Evolutionary conservation across 2,113 vertebrate genomes (phyloP).

Genomic region (Anolis sagrei): DNA sequence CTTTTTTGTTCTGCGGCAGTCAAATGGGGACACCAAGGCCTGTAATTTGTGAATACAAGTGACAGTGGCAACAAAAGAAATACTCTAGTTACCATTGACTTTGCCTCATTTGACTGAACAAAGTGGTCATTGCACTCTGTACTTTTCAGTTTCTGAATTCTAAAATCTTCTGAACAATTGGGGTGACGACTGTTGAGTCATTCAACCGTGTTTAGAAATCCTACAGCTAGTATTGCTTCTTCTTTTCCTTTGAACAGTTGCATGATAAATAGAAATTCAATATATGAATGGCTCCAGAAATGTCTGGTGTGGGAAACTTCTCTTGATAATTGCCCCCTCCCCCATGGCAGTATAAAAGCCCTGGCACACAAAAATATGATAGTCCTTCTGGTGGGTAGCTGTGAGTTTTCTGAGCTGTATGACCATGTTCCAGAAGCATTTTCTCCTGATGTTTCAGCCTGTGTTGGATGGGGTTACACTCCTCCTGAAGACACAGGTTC

Average conservation of each 20-base stretch:
- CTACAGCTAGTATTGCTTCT: not conserved
- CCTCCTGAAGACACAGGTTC: no score
- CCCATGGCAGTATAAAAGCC: not conserved
- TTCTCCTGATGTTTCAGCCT: no score
- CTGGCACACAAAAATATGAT: not conserved
- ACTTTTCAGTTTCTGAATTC: not conserved
- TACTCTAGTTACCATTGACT: not conserved
- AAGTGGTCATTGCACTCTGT: not conserved
- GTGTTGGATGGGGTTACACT: no score
- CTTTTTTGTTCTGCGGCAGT: not conserved
- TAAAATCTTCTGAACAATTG: not conserved
- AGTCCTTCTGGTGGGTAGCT: not conserved
- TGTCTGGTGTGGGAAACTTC: not conserved
- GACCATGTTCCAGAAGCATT: no score
- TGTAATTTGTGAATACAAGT: not conserved
- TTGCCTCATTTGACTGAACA: not conserved
- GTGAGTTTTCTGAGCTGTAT: no score
- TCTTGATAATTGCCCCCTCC: no score
- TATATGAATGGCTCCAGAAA: not conserved
- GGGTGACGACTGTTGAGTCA: not conserved
- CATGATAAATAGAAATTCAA: not conserved
- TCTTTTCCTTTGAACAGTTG: not conserved
- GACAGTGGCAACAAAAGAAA: not conserved
- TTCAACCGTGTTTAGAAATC: not conserved
- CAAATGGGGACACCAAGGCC: not conserved